Evolutionary conservation across 2,797 vertebrate genomes (phyloP), one percentile per base, ranked within the genome.

Genomic region (Bovichtus variegatus): DNA sequence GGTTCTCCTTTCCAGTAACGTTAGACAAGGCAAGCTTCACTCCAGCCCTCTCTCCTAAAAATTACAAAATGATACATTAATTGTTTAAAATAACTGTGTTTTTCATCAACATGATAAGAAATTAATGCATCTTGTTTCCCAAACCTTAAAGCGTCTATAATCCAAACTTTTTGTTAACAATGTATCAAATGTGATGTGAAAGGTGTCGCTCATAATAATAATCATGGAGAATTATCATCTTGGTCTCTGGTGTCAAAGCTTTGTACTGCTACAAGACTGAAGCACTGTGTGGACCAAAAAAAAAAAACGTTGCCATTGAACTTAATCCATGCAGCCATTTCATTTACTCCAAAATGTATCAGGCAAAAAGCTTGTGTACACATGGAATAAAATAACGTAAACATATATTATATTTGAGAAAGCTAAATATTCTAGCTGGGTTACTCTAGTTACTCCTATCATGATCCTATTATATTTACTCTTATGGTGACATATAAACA

Each of bases 401-500:
- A 29, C 49, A 51, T 51, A 25, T 27, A 9, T n/a, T n/a, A n/a
- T n/a, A n/a, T n/a, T n/a, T n/a, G 19, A 36, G 19, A 25, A 50
- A 25, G 23, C 11, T 25, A 6, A 15, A 21, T 49, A 12, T 13
- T 49, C 49, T 25, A 8, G 6, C 31, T 57, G 19, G 31, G 11
- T 36, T 36, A 36, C 53, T 55, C 19, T 18, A 36, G 34, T 58
- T 58, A 38, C 55, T 58, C n/a, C 34, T 36, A 57, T 36, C 38
- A 38, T 57, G 31, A 34, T 57, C 31, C 19, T n/a, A 57, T 57
- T 57, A 54, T 57, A 57, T 57, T 36, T 36, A 36, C 19, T 57
- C 31, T 46, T 47, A 47, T 57, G 31, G 31, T 58, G 55, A 58
- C 12, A 23, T 23, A 34, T 58, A 11, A 23, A 38, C 34, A 58